phyloP scores from a whole-genome alignment of 1,140 invertebrate species.

The Globodera rostochiensis region DNA sequence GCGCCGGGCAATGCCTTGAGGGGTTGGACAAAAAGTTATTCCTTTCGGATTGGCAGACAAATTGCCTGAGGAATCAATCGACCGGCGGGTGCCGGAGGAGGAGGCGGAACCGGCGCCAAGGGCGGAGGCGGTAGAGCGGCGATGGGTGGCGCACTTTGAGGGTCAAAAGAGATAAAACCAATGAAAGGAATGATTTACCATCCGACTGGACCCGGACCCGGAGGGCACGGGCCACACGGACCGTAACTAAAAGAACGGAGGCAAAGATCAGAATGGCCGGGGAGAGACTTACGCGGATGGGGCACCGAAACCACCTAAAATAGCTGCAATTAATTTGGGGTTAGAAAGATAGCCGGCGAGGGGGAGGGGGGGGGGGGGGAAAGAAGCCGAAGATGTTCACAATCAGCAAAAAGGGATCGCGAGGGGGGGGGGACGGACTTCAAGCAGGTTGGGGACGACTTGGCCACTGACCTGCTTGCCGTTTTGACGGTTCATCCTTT shows the following conservation, averaged over 20 bases:
- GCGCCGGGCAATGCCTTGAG: slow-evolving; percentile 57
- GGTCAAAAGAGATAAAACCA: neutral
- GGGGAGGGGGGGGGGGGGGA: neutral
- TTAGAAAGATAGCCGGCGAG: too few species aligned
- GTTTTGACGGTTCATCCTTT: neutral
- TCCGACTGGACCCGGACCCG: slow-evolving; percentile 3
- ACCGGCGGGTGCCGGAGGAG: slow-evolving; percentile 44
- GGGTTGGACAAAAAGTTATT: slow-evolving; percentile 4
- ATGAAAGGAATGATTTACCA: neutral
- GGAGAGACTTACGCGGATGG: slow-evolving; percentile 1
- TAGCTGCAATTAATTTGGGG: neutral
- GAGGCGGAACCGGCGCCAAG: slow-evolving; percentile 18
- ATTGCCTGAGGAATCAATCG: slow-evolving; percentile 57
- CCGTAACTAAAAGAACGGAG: slow-evolving; percentile 1
- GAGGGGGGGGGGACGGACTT: neutral
- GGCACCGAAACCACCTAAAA: neutral
- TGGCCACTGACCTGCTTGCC: slow-evolving; percentile 3
- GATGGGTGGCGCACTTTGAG: slow-evolving; percentile 1
- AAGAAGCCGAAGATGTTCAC: neutral
- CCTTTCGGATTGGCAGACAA: neutral
- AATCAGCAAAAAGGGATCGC: neutral
- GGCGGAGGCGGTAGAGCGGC: slow-evolving; percentile 4
- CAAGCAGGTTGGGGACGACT: neutral
- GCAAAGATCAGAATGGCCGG: neutral
- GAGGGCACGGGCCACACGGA: neutral